Percentiles rank a stretch among this genome's conserved stretches.
phyloP scores from a whole-genome alignment of 2,113 vertebrate genomes.

The Larimichthys polyactis region DNA sequence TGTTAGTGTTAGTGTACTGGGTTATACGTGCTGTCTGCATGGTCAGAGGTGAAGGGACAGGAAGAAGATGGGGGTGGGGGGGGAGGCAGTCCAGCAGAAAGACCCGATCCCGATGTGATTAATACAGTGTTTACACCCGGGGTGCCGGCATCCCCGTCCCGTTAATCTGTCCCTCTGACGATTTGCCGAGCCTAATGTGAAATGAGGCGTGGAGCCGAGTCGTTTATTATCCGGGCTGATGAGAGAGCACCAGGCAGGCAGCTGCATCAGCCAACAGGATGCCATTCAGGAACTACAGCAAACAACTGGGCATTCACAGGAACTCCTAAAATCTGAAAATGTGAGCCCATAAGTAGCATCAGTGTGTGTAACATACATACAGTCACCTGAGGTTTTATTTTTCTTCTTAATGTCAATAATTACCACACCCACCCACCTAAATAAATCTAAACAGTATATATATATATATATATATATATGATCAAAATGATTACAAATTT shows the following conservation, averaged over 20 bases:
- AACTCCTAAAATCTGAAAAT: conserved; percentile 22
- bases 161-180: conserved; percentile 69
- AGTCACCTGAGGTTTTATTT: background rate
- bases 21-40: background rate
- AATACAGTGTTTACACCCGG: conserved; percentile 68
- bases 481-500: no score
- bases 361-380: background rate
- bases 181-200: conserved; percentile 72
- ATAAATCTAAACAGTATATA: no score
- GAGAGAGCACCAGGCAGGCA: conserved; percentile 23
- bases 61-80: background rate
- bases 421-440: background rate
- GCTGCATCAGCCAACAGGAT: conserved; percentile 9
- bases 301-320: conserved; percentile 4
- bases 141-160: conserved; percentile 32
- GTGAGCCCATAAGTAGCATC: background rate
- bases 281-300: background rate
- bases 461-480: no score
- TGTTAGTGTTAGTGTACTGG: conserved; percentile 24
- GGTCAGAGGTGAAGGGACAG: conserved; percentile 16
- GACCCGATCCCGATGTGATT: conserved; percentile 54
- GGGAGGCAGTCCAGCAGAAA: conserved; percentile 13
- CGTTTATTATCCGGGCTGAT: conserved; percentile 59
- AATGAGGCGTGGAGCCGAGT: conserved; percentile 72
- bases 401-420: conserved; percentile 10